A percentile compares a stretch with the other conserved stretches of the same genome.
These are phyloP conservation scores for Saturnia pavonia DNA, from an alignment of 2,888 invertebrate genomes.

Conservation along the genomic window DNA sequence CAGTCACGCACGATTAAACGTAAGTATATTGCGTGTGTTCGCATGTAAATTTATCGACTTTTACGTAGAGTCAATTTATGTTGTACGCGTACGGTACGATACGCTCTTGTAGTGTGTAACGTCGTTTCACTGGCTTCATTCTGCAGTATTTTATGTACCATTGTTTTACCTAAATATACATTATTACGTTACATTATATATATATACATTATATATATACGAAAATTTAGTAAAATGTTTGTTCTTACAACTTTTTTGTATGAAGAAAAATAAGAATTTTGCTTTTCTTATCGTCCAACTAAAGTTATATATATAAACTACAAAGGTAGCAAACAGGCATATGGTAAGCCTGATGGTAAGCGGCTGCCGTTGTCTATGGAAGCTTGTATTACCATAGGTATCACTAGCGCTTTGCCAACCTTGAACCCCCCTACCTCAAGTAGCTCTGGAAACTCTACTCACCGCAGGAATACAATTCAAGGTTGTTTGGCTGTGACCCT, in stretches of 20 bases:
- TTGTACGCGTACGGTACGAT: neutral
- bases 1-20: constrained; percentile 9
- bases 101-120: neutral
- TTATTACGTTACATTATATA: too few relatives aligned
- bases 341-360: too few relatives aligned
- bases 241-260: neutral
- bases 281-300: neutral
- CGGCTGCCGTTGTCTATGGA: too few relatives aligned
- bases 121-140: neutral
- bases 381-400: too few relatives aligned
- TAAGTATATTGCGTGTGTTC: constrained; percentile 8
- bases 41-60: constrained; percentile 11
- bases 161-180: neutral
- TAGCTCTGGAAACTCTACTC: too few relatives aligned
- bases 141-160: neutral
- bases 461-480: too few relatives aligned
- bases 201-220: too few relatives aligned
- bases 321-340: too few relatives aligned
- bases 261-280: neutral
- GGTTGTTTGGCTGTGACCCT: too few relatives aligned
- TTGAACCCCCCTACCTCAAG: too few relatives aligned
- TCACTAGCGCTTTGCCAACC: too few relatives aligned
- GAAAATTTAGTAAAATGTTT: neutral
- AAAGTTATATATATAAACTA: too few relatives aligned
- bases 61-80: neutral